Evolutionary conservation across 2,888 invertebrate genomes (phyloP).

Genomic region (Branchellion lobata): DNA sequence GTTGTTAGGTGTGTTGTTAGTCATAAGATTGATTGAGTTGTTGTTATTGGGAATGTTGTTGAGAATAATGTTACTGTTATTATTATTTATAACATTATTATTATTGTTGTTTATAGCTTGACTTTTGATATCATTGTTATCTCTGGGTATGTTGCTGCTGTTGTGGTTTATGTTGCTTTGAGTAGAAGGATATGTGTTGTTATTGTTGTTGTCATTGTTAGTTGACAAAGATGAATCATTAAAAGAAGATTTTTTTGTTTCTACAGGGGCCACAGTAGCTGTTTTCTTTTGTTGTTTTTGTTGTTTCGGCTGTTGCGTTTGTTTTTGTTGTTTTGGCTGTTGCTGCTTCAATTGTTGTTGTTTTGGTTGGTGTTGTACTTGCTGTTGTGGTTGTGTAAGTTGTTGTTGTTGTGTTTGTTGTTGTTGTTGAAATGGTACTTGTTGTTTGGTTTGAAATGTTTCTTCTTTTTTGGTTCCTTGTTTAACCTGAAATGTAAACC

Average conservation of each 20-base stretch:
- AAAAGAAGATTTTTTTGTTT: constrained; percentile 3
- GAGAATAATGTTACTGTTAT: neutral
- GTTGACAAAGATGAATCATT: no score
- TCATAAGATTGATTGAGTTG: neutral
- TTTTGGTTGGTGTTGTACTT: no score
- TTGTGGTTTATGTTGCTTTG: constrained; percentile 25
- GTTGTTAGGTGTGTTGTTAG: no score
- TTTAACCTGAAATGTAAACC: neutral
- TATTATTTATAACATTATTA: neutral
- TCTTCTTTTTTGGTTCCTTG: neutral
- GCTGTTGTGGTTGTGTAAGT: constrained; percentile 24
- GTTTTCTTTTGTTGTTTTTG: constrained; percentile 34
- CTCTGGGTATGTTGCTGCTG: constrained; percentile 1
- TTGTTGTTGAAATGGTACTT: neutral
- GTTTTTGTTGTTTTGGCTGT: constrained; percentile 27
- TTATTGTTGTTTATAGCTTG: neutral
- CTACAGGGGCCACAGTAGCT: constrained; percentile 37
- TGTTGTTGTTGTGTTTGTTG: neutral
- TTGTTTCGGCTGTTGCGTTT: no score
- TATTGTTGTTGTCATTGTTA: constrained; percentile 12
- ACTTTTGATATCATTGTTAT: neutral
- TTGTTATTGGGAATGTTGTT: neutral
- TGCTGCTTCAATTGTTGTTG: constrained; percentile 36
- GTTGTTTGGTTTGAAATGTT: neutral
- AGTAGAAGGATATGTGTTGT: constrained; percentile 27